phyloP scores from a whole-genome alignment of 1,140 invertebrate species.

The Sitobion miscanthi region DNA sequence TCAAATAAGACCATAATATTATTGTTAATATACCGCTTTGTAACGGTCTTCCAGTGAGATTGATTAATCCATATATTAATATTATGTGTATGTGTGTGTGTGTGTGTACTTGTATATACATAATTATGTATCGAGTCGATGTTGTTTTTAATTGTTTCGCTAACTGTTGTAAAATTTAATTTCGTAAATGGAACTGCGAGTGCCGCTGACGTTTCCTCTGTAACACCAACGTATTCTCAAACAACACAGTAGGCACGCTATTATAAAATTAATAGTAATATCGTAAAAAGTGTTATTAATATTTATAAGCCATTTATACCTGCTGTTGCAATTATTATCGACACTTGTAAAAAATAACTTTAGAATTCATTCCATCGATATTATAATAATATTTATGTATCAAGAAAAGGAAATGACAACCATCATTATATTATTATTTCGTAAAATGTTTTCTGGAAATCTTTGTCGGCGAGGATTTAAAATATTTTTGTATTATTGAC shows the following conservation, averaged over 20 bases:
- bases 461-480: neutral
- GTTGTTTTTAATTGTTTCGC: neutral
- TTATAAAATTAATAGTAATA: neutral
- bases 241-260: neutral
- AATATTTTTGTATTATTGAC: neutral
- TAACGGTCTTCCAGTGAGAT: neutral
- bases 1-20: slow-evolving; percentile 7
- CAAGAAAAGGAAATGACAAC: neutral
- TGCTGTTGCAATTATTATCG: neutral
- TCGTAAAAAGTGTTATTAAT: neutral
- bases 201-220: neutral
- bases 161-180: slow-evolving; percentile 13
- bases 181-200: neutral
- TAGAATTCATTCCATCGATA: neutral
- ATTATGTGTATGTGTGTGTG: neutral
- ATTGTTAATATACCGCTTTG: neutral
- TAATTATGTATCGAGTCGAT: neutral
- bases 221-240: neutral
- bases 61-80: neutral
- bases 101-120: neutral
- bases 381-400: neutral
- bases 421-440: neutral
- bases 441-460: neutral
- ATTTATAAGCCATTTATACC: neutral
- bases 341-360: neutral